These are phyloP conservation scores for Xiphorhynchus elegans DNA, from an alignment of 2,113 vertebrate genomes.

Conservation along the genomic window DNA sequence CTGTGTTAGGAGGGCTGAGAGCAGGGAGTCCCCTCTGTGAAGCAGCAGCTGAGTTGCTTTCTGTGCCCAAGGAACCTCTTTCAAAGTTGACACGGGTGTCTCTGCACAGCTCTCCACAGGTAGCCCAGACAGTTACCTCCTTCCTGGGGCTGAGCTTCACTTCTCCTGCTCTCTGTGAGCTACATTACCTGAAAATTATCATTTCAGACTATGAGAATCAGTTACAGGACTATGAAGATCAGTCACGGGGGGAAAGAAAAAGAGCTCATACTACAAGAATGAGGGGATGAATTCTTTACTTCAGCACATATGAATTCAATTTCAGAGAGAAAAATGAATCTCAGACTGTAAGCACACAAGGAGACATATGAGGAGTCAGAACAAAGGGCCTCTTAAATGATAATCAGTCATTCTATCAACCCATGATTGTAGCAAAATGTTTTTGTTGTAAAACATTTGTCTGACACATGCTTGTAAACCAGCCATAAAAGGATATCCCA, in stretches of 20 bases:
- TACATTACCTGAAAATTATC: constrained; percentile 42
- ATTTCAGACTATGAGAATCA: constrained; percentile 14
- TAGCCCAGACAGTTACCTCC: background rate
- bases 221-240: constrained; percentile 45
- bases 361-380: constrained; percentile 53
- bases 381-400: constrained; percentile 67
- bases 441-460: constrained; percentile 70
- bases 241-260: background rate
- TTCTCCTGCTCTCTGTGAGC: background rate
- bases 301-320: constrained; percentile 66
- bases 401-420: constrained; percentile 60
- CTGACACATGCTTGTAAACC: constrained; percentile 63
- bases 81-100: rapidly evolving
- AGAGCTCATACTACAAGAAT: constrained; percentile 54
- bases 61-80: background rate
- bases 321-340: constrained; percentile 57
- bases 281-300: constrained; percentile 28
- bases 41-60: background rate
- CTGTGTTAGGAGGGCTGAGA: background rate
- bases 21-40: background rate
- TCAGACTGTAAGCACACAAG: constrained; percentile 53
- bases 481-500: constrained; percentile 66
- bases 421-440: constrained; percentile 49
- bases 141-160: constrained; percentile 21
- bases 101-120: background rate